phyloP scores from a whole-genome alignment of 2,113 vertebrate genomes.

The Motacilla alba region DNA sequence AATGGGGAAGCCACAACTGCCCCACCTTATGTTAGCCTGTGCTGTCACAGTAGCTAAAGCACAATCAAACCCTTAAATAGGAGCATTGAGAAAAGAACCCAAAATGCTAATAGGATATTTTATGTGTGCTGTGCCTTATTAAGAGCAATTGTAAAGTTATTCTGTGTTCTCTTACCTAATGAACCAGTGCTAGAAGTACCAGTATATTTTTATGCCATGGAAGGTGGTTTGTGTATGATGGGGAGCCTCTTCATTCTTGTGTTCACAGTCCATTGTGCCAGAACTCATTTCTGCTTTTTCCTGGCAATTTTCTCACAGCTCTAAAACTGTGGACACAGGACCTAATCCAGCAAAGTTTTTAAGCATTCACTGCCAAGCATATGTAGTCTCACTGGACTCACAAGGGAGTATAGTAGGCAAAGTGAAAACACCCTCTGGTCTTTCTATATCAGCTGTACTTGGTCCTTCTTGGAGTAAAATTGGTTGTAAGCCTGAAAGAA shows the following conservation, averaged over 20 bases:
- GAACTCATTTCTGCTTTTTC: slow-evolving; percentile 28
- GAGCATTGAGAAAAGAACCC: not conserved
- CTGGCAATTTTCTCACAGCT: slow-evolving; percentile 40
- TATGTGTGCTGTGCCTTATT: not conserved
- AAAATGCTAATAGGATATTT: not conserved
- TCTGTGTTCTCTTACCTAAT: not conserved
- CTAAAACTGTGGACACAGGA: slow-evolving; percentile 1
- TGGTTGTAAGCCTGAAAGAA: not conserved
- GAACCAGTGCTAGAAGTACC: not conserved
- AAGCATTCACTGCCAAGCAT: not conserved
- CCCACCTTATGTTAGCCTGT: not conserved
- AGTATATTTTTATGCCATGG: not conserved
- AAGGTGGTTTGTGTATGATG: not conserved
- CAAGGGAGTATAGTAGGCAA: not conserved
- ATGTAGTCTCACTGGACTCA: not conserved
- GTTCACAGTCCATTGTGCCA: not conserved
- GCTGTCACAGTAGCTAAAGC: not conserved
- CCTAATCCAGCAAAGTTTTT: not conserved
- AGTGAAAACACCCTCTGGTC: not conserved
- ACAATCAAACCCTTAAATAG: not conserved
- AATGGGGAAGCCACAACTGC: not conserved
- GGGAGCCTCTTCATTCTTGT: not conserved
- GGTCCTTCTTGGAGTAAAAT: not conserved
- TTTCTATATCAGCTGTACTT: not conserved
- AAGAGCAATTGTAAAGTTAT: not conserved